Evolutionary conservation across 2,113 vertebrate species (phyloP), one percentile per base, ranked within the genome.

Genomic region (Salvator merianae): DNA sequence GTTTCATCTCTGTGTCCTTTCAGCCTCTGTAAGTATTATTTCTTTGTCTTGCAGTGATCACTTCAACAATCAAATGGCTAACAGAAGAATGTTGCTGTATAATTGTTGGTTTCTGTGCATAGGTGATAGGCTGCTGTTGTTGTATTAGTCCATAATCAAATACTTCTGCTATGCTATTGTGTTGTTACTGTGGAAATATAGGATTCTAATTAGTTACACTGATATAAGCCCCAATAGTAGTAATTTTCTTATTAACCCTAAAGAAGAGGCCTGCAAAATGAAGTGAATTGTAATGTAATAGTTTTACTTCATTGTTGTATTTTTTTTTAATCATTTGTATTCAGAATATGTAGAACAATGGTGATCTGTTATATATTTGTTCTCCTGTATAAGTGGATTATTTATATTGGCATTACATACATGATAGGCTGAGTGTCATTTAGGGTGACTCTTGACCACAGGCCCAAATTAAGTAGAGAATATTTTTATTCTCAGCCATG

Each of bases 391-490:
- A 87, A 86, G 81, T 90, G 87, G 43, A 72, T 66, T 88, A 22
- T 89, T 94, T 95, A 89, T 93, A 95, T 94, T 93, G 91, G 87
- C 84, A 40, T 63, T 91, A 75, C 34, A 75, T 87, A 88, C 79
- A 40, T 92, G 38, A 88, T 93, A 88, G 81, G 73, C 92, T 93
- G 90, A 91, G 92, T 93, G 91, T 94, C 93, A 93, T 84, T 87
- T 91, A 90, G 88, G 86, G 88, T 92, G 85, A 81, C 75, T 87
- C 88, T 91, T 94, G 87, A 90, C 91, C 59, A 77, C 73, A 93
- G 91, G 83, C 72, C 76, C 91, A 84, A 93, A 90, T 93, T 93
- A 94, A 94, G 82, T 91, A 86, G 91, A 86, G 84, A 90, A 26
- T 91, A 79, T 95, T 93, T 77, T 93, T 81, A 72, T 71, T 91